Conservation (phyloP, 2,113 vertebrate species). For the Donacobius atricapilla region DNA sequence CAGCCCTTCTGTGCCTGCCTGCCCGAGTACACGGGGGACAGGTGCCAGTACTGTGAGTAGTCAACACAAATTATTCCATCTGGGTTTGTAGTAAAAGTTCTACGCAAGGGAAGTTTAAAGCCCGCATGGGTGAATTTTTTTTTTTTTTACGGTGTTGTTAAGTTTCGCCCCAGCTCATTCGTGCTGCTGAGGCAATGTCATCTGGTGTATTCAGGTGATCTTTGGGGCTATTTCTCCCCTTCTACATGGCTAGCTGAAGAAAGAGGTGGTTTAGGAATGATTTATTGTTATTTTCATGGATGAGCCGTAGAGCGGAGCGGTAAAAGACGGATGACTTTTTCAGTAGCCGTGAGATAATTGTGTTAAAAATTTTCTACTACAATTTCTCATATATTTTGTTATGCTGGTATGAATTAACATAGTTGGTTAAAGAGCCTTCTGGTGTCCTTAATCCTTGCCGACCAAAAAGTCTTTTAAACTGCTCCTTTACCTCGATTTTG, state of each 20-base stretch:
- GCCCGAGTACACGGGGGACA: constrained; percentile 90
- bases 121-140: rapidly evolving
- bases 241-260: background rate
- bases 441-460: background rate
- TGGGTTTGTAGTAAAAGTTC: rapidly evolving
- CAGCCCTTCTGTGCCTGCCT: constrained; percentile 90
- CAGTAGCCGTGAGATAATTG: background rate
- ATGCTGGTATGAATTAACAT: background rate
- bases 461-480: background rate
- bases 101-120: background rate
- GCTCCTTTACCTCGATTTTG: background rate
- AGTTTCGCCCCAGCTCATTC: background rate
- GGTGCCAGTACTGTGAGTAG: constrained; percentile 92
- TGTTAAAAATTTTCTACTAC: background rate
- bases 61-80: rapidly evolving
- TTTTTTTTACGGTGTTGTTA: rapidly evolving
- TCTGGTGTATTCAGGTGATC: background rate
- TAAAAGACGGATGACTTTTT: background rate
- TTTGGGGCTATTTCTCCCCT: background rate
- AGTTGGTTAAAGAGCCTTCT: background rate
- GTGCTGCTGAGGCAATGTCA: background rate
- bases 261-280: background rate
- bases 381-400: background rate
- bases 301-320: rapidly evolving
- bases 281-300: background rate